Base-by-base conservation (phyloP, 2,113 vertebrate genomes). In the Neolamprologus devosi region DNA sequence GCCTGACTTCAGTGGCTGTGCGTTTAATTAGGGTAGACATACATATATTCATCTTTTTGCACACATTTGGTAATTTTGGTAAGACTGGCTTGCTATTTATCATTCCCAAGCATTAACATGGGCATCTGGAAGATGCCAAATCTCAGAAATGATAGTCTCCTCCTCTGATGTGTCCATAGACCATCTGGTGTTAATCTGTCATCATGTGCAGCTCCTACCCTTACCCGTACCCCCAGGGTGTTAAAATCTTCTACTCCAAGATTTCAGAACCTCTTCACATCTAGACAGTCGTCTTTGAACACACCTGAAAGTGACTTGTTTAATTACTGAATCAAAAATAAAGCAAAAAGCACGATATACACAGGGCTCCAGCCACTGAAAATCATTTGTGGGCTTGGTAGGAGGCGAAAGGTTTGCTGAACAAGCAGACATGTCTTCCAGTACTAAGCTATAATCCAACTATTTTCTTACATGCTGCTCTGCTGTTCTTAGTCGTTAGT, bases 141-240 rank as follows among this genome's bases (percentile, higher is more conserved):
- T 90, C 7, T 86, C 9, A 37, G 17, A 49, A 68, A 11, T 81
- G 54, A 82, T 45, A 11, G 80, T 83, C 45, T 82, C 87, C 35
- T 87, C 21, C 81, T 83, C 88, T 55, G 80, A 86, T 42, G 81
- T 78, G 83, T 90, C 90, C 85, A 83, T 30, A 37, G 68, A 70
- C 92, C 90, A 94, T 89, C 91, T 94, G 94, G 87, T 80, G 81
- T 33, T 57, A 82, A 57, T 86, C 54, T 23, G 57, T 87, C 89
- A 87, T 60, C 87, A 86, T 60, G 40, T 78, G 55, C 37, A 47
- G 75, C 83, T 85, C 40, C 23, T 73, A 28, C 19, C 11, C 11
- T 40, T 37, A 28, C 37, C 5, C 4, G 12, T 49, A 55, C 54
- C 65, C 70, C 70, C 9, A 30, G 23, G 81, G 79, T 80, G 75